Evolutionary conservation across 2,888 invertebrate species (phyloP).

Genomic region (Priocnemis perturbator): DNA sequence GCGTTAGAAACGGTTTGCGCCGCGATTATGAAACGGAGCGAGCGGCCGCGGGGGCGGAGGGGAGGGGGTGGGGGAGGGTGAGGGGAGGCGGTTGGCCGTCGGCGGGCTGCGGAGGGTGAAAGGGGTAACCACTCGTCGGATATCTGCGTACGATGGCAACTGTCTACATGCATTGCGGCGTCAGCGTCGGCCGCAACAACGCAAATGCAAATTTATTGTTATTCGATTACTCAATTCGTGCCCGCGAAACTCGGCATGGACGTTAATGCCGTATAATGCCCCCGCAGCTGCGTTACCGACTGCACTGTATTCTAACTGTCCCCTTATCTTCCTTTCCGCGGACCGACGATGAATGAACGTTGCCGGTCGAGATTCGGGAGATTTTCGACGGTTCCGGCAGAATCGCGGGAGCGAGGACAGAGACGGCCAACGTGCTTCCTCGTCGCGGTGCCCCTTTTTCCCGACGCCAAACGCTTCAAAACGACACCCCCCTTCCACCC

Average conservation of each 20-base stretch:
- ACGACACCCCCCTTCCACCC: too few relatives aligned
- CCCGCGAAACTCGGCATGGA: slow-evolving; percentile 60
- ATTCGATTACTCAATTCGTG: slow-evolving; percentile 72
- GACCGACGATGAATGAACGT: too few relatives aligned
- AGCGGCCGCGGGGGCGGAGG: neutral
- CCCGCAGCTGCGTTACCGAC: slow-evolving; percentile 50
- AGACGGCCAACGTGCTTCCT: neutral
- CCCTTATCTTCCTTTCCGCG: too few relatives aligned
- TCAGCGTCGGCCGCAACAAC: slow-evolving; percentile 68
- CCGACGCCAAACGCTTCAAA: slow-evolving; percentile 44
- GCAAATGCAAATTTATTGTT: slow-evolving; percentile 74
- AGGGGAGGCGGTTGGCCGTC: slow-evolving; percentile 28
- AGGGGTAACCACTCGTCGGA: slow-evolving; percentile 51
- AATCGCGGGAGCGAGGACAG: too few relatives aligned
- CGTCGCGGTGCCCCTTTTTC: slow-evolving; percentile 3
- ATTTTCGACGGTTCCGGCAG: too few relatives aligned
- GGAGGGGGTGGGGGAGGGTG: slow-evolving; percentile 5
- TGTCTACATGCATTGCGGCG: slow-evolving; percentile 67
- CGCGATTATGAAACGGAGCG: slow-evolving; percentile 69
- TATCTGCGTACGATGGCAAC: slow-evolving; percentile 58
- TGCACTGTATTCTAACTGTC: neutral
- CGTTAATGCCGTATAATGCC: slow-evolving; percentile 69
- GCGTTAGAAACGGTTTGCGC: slow-evolving; percentile 66
- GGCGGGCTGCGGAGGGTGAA: slow-evolving; percentile 5
- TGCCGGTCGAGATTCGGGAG: too few relatives aligned